Evolutionary conservation across 2,888 invertebrate species (phyloP).

Genomic region (Conchocele bisecta): DNA sequence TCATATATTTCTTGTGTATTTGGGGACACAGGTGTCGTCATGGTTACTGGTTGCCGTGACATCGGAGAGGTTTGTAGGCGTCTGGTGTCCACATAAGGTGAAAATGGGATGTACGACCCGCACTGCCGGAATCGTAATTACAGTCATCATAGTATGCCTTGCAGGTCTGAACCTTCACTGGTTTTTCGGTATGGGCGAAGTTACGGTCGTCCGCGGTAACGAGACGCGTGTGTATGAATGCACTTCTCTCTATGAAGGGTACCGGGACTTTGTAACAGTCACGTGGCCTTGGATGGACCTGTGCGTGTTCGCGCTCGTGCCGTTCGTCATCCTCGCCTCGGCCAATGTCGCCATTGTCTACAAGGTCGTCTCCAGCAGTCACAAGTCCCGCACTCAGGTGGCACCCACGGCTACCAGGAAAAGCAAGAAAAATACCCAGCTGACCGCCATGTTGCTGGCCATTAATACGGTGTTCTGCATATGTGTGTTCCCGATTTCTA

Average conservation of each 20-base stretch:
- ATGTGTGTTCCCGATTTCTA: constrained; percentile 56
- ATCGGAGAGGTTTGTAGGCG: constrained; percentile 65
- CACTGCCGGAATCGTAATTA: constrained; percentile 31
- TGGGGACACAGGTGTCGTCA: constrained; percentile 66
- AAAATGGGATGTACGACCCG: constrained; percentile 49
- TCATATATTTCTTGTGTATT: constrained; percentile 68
- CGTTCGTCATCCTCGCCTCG: constrained; percentile 59
- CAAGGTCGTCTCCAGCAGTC: constrained; percentile 36
- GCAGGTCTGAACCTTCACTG: constrained; percentile 57
- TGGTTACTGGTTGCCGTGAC: constrained; percentile 72
- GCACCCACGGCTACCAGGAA: background rate
- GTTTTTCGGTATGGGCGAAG: constrained; percentile 43
- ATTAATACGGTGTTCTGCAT: constrained; percentile 58
- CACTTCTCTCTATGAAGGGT: constrained; percentile 5
- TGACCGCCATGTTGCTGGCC: constrained; percentile 57
- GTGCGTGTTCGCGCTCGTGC: constrained; percentile 59
- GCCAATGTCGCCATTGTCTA: constrained; percentile 64
- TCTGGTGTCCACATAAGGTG: constrained; percentile 62
- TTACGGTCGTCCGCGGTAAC: background rate
- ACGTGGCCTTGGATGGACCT: constrained; percentile 70
- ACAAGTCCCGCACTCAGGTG: constrained; percentile 11
- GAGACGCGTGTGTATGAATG: constrained; percentile 8
- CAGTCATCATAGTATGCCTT: constrained; percentile 27
- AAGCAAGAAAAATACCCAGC: constrained; percentile 33
- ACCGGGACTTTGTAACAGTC: constrained; percentile 18